Evolutionary conservation across 2,797 vertebrate species (phyloP), one percentile per base, ranked within the genome.

Genomic region (Scarus forsteni): DNA sequence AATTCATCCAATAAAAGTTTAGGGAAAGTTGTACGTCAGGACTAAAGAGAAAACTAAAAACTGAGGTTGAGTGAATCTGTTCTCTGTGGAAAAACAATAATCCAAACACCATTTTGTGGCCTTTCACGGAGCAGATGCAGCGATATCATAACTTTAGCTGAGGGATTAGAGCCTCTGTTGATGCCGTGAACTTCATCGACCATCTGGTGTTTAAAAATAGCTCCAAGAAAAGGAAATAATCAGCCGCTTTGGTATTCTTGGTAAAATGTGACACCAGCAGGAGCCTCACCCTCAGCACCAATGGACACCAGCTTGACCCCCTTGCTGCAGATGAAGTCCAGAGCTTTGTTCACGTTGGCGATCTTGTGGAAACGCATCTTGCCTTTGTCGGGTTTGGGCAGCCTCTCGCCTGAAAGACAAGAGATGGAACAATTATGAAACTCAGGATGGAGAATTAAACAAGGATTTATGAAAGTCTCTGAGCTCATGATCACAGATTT

Each of bases 311-410:
- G 92, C 66, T 96, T 97, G 34, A 98, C 96, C 27, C 96, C 96
- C 81, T 98, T 98, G 93, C 96, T 97, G 90, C 95, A 94, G 79
- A 98, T 97, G 86, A 93, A 98, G 83, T 97, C 96, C 87, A 98
- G 92, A 50, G 96, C 96, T 90, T 98, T 97, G 72, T 97, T 98
- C 79, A 98, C 96, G 36, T 97, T 98, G 87, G 96, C 96, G 0
- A 98, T 97, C 89, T 96, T 97, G 90, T 97, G 96, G 90, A 97
- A 97, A 84, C 96, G 96, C 96, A 97, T 97, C 92, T 97, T 97
- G 84, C 96, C 96, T 85, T 97, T 97, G 89, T 97, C 96, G 0
- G 96, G 96, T 84, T 96, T 96, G 79, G 96, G 96, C 86, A 97
- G 93, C 79, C 96, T 92, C 90, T 97, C 96, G 2, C 96, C 96